Base-by-base conservation (phyloP, 2,888 invertebrate genomes). In the Oxyteleia sp. region DNA sequence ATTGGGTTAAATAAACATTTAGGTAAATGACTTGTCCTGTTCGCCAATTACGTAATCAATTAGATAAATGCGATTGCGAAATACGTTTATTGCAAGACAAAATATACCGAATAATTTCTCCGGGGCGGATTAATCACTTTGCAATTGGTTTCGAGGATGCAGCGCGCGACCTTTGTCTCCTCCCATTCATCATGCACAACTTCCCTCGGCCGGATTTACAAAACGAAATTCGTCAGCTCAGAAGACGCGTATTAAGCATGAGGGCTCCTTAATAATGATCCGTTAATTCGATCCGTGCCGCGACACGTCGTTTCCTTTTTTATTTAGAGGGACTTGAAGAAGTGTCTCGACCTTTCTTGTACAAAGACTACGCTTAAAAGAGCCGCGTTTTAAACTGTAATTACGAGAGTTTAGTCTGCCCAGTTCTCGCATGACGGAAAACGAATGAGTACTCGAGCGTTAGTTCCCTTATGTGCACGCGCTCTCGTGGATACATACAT, bases 341-440 rank as follows among this genome's bases (percentile, higher is more conserved):
- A 66, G 57, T 66, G 38, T 64, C 64, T 13, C 18, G 26, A 20
- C 43, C 51, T 47, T 61, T 61, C 72, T 43, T 47, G 20, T 20
- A 49, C 38, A 35, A 32, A 68, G 29, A 38, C 38, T 29, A 20
- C 47, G 53, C 71, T 79, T 20, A 69, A 69, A 79, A 79, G 71
- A 53, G 55, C 64, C 49, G 72, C 57, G 63, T 82, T 82, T 75
- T 64, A 82, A 82, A 75, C 68, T 82, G 69, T 76, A 82, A 82
- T 82, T 82, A 75, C 51, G 68, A 75, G 61, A 74, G 71, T 69
- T 75, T 69, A 74, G 74, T 51, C 81, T 66, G 72, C 23, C n/a
- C 47, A 43, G 45, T 32, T 75, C 55, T 68, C 49, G 63, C 66
- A 81, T 75, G 81, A 75, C 74, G 55, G 61, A 41, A 75, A 69